Evolutionary conservation across 2,888 invertebrate species (phyloP), one percentile per base, ranked within the genome.

Genomic region (Gerris lacustris): DNA sequence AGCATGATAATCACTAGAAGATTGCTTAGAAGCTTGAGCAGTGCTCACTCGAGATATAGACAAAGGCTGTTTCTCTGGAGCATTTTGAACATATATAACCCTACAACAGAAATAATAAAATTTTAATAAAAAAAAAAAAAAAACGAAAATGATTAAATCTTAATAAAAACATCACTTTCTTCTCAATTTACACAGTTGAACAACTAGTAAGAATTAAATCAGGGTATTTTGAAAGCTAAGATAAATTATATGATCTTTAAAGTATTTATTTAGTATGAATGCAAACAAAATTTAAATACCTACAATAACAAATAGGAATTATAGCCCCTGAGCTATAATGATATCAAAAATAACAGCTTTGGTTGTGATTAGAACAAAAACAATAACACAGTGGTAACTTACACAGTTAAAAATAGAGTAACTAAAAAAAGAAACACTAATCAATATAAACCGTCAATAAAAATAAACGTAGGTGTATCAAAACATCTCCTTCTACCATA

Each of bases 41-140:
- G 64, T 64, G 31, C 64, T 64, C 9, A 64, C 64, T 64, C 64
- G 64, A 31, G 45, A 45, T 44, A 68, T 45, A 44, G 67, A 44
- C 63, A 69, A 11, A 6, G 71, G 69, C 18, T 72, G 76, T 72
- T 92, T 92, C 80, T 92, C 92, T 6, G 93, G 92, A 67, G 92
- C 93, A 82, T 94, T 94, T 83, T 96, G 95, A 76, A 96, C 94
- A 76, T 92, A 86, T 75, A 96, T 89, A 78, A 96, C 94, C 80
- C 96, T 91, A 80, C 18, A 81, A 78, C 72, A 73, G 68, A 66
- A 72, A 70, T 44, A 64, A 43, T 55, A 67, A 47, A 67, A 45
- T 47, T 69, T 44, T 64, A 44, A 69, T 47, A 47, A 63, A 63
- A 67, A 63, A 69, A 11, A 44, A 63, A 6, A n/a, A 74, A 45